A percentile compares a stretch with the other conserved stretches of the same genome.
Evolutionary conservation across 2,797 vertebrate species (phyloP).

Genomic region (Malurus leucopterus): DNA sequence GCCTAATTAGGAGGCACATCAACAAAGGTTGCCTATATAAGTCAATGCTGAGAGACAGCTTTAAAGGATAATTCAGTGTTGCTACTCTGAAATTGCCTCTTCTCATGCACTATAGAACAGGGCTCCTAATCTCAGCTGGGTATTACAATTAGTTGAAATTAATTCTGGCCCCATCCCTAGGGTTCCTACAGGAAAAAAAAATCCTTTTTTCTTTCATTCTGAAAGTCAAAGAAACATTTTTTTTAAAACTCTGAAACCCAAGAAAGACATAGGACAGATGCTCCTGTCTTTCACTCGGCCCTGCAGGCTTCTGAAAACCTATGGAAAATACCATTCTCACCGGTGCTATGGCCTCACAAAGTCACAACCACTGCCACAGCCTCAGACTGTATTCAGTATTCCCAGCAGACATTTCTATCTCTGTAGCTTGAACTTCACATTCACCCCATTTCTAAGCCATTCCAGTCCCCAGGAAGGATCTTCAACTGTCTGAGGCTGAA

Average conservation of each 20-base stretch:
- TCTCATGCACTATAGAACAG: slow-evolving; percentile 30
- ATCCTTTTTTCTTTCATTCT: background rate
- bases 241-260: background rate
- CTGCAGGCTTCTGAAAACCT: slow-evolving; percentile 4
- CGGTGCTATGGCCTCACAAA: background rate
- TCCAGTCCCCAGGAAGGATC: background rate
- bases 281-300: background rate
- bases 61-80: slow-evolving; percentile 41
- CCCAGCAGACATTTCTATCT: background rate
- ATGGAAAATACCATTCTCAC: background rate
- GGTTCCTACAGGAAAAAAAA: background rate
- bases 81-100: slow-evolving; percentile 37
- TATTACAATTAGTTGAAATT: slow-evolving; percentile 38
- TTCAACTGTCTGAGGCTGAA: background rate
- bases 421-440: slow-evolving; percentile 3
- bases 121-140: slow-evolving; percentile 40
- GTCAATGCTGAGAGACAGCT: slow-evolving; percentile 32
- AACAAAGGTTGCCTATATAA: slow-evolving; percentile 36
- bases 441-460: background rate
- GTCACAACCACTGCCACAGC: background rate
- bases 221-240: background rate
- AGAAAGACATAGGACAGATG: background rate
- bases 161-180: slow-evolving; percentile 29
- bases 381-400: background rate
- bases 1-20: slow-evolving; percentile 38